phyloP scores from a whole-genome alignment of 2,113 vertebrate genomes.

The Craseonycteris thonglongyai region DNA sequence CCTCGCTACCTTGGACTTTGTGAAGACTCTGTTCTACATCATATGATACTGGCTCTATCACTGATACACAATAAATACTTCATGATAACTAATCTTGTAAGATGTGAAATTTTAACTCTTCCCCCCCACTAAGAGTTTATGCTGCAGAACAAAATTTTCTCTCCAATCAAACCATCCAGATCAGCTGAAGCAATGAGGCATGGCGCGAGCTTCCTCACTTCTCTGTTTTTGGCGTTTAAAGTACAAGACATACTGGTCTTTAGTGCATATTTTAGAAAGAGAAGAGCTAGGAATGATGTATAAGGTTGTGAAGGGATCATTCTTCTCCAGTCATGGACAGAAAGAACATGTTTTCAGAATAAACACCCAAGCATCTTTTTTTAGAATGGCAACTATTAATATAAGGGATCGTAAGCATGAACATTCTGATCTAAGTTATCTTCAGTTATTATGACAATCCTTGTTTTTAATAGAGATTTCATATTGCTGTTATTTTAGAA shows the following conservation, averaged over 20 bases:
- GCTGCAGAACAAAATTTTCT: background rate
- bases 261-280: background rate
- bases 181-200: background rate
- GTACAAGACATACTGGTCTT: background rate
- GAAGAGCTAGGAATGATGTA: background rate
- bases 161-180: background rate
- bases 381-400: background rate
- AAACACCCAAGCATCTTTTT: background rate
- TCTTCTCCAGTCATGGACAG: background rate
- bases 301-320: background rate
- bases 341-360: background rate
- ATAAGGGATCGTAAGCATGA: background rate
- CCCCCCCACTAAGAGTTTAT: background rate
- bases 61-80: background rate
- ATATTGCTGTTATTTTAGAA: conserved; percentile 5
- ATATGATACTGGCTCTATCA: background rate
- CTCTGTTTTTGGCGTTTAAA: background rate
- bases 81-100: background rate
- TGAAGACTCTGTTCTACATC: background rate
- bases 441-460: background rate
- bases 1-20: background rate
- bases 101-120: background rate
- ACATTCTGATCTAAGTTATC: background rate
- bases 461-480: conserved; percentile 1
- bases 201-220: background rate